A percentile compares a stretch with the other conserved stretches of the same genome.
phyloP scores from a whole-genome alignment of 64 coral and sea anemone species.

The Orbicella faveolata region DNA sequence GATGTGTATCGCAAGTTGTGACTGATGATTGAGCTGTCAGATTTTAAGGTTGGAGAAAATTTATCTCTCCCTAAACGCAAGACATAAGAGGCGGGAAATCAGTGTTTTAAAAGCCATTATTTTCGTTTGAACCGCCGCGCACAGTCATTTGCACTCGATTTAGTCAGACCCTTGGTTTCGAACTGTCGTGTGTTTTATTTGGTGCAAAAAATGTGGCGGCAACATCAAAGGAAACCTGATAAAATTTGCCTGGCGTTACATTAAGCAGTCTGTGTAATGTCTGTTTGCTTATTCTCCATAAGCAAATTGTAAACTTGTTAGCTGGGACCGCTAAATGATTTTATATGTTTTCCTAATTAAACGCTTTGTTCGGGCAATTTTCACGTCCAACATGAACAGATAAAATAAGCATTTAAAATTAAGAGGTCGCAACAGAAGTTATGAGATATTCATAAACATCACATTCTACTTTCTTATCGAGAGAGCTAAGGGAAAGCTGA shows the following conservation, averaged over 20 bases:
- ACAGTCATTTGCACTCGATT: background rate
- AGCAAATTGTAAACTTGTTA: conserved; percentile 59
- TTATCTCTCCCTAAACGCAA: conserved; percentile 5
- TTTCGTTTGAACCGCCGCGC: background rate
- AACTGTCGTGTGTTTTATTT: conserved; percentile 18
- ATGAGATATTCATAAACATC: background rate
- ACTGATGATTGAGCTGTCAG: conserved; percentile 41
- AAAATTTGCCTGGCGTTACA: conserved; percentile 23
- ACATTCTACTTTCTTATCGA: conserved; percentile 39
- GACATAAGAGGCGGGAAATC: background rate
- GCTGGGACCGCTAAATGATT: conserved; percentile 44
- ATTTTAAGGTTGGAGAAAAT: background rate
- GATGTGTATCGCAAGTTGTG: conserved; percentile 43
- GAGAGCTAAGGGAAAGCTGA: conserved; percentile 14
- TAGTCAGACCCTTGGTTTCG: background rate
- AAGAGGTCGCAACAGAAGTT: conserved; percentile 10
- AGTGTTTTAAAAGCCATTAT: background rate
- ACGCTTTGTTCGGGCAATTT: conserved; percentile 40
- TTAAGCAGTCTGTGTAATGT: conserved; percentile 22
- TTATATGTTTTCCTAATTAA: conserved; percentile 53
- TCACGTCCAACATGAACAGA: conserved; percentile 17
- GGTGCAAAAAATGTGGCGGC: conserved; percentile 33
- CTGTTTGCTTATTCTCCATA: conserved; percentile 49
- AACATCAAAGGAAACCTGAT: conserved; percentile 39
- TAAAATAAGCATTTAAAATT: conserved; percentile 6